phyloP scores from a whole-genome alignment of 2,888 invertebrate genomes.

The Poecilobothrus nobilitatus region DNA sequence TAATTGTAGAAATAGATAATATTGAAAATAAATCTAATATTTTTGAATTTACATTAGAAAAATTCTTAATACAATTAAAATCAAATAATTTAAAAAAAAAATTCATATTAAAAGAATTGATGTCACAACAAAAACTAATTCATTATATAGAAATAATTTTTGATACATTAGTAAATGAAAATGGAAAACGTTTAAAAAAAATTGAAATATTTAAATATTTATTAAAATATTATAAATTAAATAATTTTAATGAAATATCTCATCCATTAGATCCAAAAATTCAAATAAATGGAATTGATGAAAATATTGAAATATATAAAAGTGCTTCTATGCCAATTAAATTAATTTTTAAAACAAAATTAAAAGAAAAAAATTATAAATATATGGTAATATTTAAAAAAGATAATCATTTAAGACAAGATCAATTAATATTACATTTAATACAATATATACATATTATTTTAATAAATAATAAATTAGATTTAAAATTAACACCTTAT shows the following conservation, averaged over 20 bases:
- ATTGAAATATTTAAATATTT: neutral
- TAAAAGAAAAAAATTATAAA: neutral
- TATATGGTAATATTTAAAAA: conserved; percentile 2
- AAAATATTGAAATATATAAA: neutral
- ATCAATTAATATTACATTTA: conserved; percentile 1
- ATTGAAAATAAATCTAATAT: neutral
- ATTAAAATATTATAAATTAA: neutral
- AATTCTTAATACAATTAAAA: neutral
- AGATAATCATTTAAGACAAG: neutral
- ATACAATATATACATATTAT: neutral
- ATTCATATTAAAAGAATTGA: neutral
- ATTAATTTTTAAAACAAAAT: neutral
- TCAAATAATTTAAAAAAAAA: neutral
- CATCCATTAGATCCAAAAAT: neutral
- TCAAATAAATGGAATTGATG: neutral
- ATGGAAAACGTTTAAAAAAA: neutral
- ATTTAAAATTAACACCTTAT: neutral
- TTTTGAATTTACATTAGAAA: neutral
- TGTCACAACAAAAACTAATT: neutral
- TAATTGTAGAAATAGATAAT: neutral
- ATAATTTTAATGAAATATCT: neutral
- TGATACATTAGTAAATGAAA: neutral
- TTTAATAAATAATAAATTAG: neutral
- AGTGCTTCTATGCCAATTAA: neutral
- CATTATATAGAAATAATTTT: neutral